phyloP scores from a whole-genome alignment of 2,113 vertebrate genomes.

The Stegostoma tigrinum region DNA sequence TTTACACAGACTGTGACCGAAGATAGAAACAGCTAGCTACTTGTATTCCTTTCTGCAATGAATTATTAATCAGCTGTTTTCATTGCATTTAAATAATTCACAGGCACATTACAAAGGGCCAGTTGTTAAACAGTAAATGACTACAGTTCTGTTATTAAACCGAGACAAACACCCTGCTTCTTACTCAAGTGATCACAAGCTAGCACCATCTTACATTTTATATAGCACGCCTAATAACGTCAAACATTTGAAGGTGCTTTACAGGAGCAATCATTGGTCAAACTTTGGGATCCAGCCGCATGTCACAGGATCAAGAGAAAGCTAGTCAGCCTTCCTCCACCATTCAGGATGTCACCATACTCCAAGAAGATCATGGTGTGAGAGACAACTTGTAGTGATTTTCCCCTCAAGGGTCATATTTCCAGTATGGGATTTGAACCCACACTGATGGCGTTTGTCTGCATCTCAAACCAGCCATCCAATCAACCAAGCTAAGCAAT shows the following conservation, averaged over 20 bases:
- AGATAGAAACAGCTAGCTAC: neutral
- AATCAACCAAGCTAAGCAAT: too few relatives aligned
- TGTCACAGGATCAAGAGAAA: too few relatives aligned
- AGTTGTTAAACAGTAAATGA: slow-evolving; percentile 23
- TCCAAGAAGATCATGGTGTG: too few relatives aligned
- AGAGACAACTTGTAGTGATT: too few relatives aligned
- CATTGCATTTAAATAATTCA: slow-evolving; percentile 23
- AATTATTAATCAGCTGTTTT: slow-evolving; percentile 27
- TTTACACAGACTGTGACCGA: neutral
- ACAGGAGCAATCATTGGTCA: neutral
- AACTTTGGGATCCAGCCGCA: neutral
- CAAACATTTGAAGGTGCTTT: neutral
- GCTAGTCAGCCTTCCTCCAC: too few relatives aligned
- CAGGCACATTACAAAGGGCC: neutral
- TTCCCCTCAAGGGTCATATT: too few relatives aligned
- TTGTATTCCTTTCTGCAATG: neutral
- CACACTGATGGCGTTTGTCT: too few relatives aligned
- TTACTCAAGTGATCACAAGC: neutral
- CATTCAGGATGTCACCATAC: too few relatives aligned
- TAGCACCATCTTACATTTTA: neutral
- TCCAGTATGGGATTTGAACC: too few relatives aligned
- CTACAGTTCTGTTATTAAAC: slow-evolving; percentile 18
- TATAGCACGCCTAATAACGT: neutral
- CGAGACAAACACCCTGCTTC: neutral
- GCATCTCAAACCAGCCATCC: too few relatives aligned